phyloP scores from a whole-genome alignment of 35 echinoderm and acorn worm genomes.

The Patiria miniata region DNA sequence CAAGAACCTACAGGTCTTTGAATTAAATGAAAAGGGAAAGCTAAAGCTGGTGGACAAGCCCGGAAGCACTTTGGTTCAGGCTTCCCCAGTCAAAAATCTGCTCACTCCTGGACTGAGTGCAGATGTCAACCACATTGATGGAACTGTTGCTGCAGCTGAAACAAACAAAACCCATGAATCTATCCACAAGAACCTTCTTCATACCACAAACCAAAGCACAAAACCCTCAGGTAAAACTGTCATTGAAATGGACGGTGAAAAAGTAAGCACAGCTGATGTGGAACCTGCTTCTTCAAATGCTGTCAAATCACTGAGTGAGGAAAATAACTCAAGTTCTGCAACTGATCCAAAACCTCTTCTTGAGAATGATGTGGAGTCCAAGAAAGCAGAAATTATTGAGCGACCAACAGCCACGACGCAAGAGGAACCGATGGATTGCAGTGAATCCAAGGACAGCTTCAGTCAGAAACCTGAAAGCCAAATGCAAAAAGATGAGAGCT shows the following conservation, averaged over 20 bases:
- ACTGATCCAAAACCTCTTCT: background rate
- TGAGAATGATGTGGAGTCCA: background rate
- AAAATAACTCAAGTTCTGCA: too few relatives aligned
- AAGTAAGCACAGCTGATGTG: too few relatives aligned
- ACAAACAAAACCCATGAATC: too few relatives aligned
- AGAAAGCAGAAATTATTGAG: background rate
- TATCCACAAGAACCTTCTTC: background rate
- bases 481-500: background rate
- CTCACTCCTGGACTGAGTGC: background rate
- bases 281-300: too few relatives aligned
- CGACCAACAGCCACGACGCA: background rate
- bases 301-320: too few relatives aligned
- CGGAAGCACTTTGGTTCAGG: background rate
- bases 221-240: background rate
- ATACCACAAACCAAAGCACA: background rate
- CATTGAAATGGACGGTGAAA: background rate
- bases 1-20: slow-evolving; percentile 7
- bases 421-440: background rate
- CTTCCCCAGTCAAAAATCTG: background rate
- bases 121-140: background rate
- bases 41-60: background rate
- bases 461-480: background rate
- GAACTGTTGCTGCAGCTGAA: background rate
- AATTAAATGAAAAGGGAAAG: background rate
- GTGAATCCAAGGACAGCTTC: background rate